These are phyloP conservation scores for Geodia barretti DNA, from an alignment of 37 sponge, comb jelly and placozoan genomes.

Conservation along the genomic window DNA sequence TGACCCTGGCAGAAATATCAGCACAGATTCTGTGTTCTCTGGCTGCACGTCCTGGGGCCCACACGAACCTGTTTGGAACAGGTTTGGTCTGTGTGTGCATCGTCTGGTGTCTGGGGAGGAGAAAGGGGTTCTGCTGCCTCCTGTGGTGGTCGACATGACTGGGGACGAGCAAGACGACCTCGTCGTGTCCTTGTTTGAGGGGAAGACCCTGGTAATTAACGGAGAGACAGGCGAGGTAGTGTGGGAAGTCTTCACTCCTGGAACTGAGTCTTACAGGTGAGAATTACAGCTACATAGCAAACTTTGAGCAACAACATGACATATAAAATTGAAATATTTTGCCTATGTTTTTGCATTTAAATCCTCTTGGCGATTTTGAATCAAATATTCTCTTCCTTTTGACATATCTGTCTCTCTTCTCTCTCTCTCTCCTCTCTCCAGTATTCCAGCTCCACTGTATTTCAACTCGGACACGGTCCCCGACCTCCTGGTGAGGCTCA, in stretches of 20 bases:
- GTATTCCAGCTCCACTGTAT: slow-evolving; percentile 71
- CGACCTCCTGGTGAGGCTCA: slow-evolving; percentile 64
- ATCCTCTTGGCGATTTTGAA: too few species aligned
- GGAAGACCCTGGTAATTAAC: slow-evolving; percentile 44
- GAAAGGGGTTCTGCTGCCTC: slow-evolving; percentile 77
- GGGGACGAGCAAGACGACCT: slow-evolving; percentile 56
- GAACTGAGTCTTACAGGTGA: slow-evolving; percentile 79
- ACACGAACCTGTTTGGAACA: slow-evolving; percentile 39
- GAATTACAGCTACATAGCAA: background rate
- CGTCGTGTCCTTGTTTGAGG: slow-evolving; percentile 53
- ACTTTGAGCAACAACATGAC: background rate
- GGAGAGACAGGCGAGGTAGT: slow-evolving; percentile 32
- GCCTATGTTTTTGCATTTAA: too few species aligned
- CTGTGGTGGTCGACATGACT: slow-evolving; percentile 73
- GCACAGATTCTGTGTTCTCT: background rate
- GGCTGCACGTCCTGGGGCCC: slow-evolving; percentile 13
- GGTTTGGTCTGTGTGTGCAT: slow-evolving; percentile 57
- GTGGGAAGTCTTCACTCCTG: slow-evolving; percentile 65
- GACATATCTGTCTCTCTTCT: background rate
- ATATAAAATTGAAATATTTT: background rate
- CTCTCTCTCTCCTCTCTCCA: slow-evolving; percentile 20
- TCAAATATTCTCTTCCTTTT: too few species aligned
- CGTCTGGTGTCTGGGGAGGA: slow-evolving; percentile 17
- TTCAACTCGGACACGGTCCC: slow-evolving; percentile 70
- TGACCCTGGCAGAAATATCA: background rate